Percentiles rank a stretch among this genome's conserved stretches.
phyloP scores from a whole-genome alignment of 2,888 invertebrate species.

The Parnassius mnemosyne region DNA sequence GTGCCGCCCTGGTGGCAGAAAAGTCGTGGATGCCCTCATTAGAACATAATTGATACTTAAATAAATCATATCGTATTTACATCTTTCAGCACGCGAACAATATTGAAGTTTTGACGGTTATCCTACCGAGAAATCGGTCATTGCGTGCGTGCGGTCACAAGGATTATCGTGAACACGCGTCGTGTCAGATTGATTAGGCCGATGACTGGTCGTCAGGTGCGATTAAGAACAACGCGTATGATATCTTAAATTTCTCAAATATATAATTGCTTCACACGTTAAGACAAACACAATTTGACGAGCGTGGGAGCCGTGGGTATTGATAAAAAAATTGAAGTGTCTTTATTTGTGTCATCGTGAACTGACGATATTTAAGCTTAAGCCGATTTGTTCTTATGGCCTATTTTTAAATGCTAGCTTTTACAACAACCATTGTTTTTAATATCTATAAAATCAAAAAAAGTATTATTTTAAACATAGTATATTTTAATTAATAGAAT shows the following conservation, averaged over 20 bases:
- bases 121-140: constrained; percentile 17
- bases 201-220: constrained; percentile 49
- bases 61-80: background rate
- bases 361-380: too few relatives aligned
- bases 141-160: constrained; percentile 21
- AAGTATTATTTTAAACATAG: too few relatives aligned
- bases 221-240: constrained; percentile 46
- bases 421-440: too few relatives aligned
- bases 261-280: constrained; percentile 46
- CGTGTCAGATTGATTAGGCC: constrained; percentile 45
- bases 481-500: too few relatives aligned
- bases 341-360: too few relatives aligned
- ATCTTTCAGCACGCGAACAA: background rate
- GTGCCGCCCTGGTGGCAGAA: too few relatives aligned
- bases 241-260: constrained; percentile 50
- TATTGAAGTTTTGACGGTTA: constrained; percentile 23
- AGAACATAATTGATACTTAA: too few relatives aligned
- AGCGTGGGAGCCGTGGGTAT: constrained; percentile 30
- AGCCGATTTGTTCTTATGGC: too few relatives aligned
- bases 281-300: constrained; percentile 37
- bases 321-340: background rate
- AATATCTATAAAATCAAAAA: too few relatives aligned
- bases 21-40: too few relatives aligned
- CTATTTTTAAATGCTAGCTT: too few relatives aligned
- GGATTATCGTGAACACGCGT: constrained; percentile 36